Evolutionary conservation across 2,888 invertebrate genomes (phyloP), one percentile per base, ranked within the genome.

Genomic region (Pseudococcus longispinus): DNA sequence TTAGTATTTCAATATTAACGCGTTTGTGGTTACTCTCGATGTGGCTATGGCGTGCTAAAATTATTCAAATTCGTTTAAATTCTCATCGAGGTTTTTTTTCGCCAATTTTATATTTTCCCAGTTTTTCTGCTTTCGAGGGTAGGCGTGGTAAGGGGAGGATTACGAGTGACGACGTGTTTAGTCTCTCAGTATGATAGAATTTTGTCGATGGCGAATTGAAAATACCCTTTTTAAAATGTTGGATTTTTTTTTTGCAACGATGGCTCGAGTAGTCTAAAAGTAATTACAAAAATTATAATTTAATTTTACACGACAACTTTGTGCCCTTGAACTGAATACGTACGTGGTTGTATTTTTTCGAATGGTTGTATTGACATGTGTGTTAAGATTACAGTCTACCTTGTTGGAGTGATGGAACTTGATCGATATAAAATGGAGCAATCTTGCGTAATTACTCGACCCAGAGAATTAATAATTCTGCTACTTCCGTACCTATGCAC

Each of bases 281-380:
- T 70, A 18, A 70, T 65, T 9, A n/a, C 65, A 65, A 26, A 65
- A 65, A 26, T 65, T 18, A 55, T n/a, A n/a, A n/a, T 60, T 60
- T 65, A 13, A 65, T 65, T 65, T 65, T 15, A 65, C 70, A 20
- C 29, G 70, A 70, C 29, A 18, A 70, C 29, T 29, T 29, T 70
- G 8, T 60, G 15, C 70, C 70, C 70, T 70, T 70, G 70, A 70
- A 70, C 70, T 70, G 29, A 70, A 70, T 70, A 70, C 70, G 70
- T 9, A 37, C 4, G 9, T 9, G 37, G 37, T 37, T 37, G 37
- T 37, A 1, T 70, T 70, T 29, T 18, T 29, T 29, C 15, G 18
- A 70, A 29, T 70, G 29, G 70, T 26, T 18, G 18, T 2, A 70
- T 20, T 29, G 26, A 29, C 29, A 70, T 20, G 18, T 29, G 18